Base-by-base conservation (phyloP, 2,888 invertebrate species). In the Isotomurus palustris region DNA sequence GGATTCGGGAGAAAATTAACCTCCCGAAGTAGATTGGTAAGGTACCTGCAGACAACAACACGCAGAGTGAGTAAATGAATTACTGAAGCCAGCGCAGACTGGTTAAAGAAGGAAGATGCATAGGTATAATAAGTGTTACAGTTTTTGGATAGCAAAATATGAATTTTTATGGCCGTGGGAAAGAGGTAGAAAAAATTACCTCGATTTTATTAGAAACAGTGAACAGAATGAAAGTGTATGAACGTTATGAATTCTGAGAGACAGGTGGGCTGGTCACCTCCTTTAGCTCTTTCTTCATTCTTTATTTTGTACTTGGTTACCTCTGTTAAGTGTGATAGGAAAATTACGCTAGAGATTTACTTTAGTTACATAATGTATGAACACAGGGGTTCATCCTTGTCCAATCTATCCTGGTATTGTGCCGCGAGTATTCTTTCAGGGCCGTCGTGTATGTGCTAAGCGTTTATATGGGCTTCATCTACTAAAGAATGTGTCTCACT, bases 91-190 rank as follows among this genome's bases (percentile, higher is more conserved):
- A 32, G 14, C 8, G 32, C 32, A 32, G 8, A 14, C 14, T 10
- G 35, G 35, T 21, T 49, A 24, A 32, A 3, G 35, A 5, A 49
- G 49, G 49, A 32, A 24, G 47, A 19, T 28, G 25, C 19, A 8
- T 22, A 8, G 6, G n/a, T 10, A 8, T 19, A 27, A 28, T 29
- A 53, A 62, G 53, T 66, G 62, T 66, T 62, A 60, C 66, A 65
- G 58, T 59, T 65, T 65, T 57, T 32, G 12, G 51, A 58, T 38
- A 57, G 56, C 50, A 54, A 62, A 62, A 62, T 62, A 62, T 60
- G 54, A 56, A 62, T 62, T 66, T 65, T 66, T 66, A 66, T 59
- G 62, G 66, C 62, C 66, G 66, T 66, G 66, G 66, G 66, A 66
- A 66, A 60, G 59, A 52, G 53, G 48, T 41, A 53, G 51, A 56